These are phyloP conservation scores for Myripristis jacobus DNA, from an alignment of 2,797 vertebrate genomes.

Conservation along the genomic window DNA sequence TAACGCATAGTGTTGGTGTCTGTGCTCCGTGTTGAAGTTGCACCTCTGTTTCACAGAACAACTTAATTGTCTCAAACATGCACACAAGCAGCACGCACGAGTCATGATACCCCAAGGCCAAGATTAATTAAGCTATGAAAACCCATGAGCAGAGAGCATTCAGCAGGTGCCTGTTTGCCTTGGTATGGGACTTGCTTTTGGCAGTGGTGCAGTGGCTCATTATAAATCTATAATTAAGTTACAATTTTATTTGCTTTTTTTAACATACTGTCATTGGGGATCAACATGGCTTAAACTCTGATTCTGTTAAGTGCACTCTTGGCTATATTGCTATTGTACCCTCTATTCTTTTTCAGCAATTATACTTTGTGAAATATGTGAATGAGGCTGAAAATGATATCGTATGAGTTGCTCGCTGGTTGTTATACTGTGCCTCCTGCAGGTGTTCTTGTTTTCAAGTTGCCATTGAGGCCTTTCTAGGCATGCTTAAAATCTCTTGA, in stretches of 20 bases:
- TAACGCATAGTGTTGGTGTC: constrained; percentile 56
- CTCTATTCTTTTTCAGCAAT: constrained; percentile 54
- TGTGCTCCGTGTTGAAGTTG: constrained; percentile 76
- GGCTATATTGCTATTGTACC: constrained; percentile 59
- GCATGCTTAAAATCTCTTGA: constrained; percentile 69
- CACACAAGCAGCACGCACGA: constrained; percentile 75
- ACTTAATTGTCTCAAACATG: constrained; percentile 86
- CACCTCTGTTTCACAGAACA: constrained; percentile 82
- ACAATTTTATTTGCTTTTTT: constrained; percentile 80
- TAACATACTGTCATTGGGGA: constrained; percentile 64
- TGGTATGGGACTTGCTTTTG: constrained; percentile 83
- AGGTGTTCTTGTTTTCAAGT: constrained; percentile 60
- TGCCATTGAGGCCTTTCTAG: constrained; percentile 34
- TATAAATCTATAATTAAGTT: constrained; percentile 86
- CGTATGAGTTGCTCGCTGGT: constrained; percentile 22
- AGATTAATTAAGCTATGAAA: constrained; percentile 88
- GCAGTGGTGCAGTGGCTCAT: constrained; percentile 80
- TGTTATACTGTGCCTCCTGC: constrained; percentile 39
- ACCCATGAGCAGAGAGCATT: constrained; percentile 82
- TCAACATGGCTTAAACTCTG: constrained; percentile 71
- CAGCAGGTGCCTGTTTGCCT: constrained; percentile 85
- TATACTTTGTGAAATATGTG: constrained; percentile 57
- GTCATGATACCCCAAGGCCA: constrained; percentile 87
- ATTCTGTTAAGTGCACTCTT: constrained; percentile 71
- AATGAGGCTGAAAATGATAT: constrained; percentile 49